Evolutionary conservation across 2,888 invertebrate species (phyloP).

Genomic region (Galerucella nymphaeae): DNA sequence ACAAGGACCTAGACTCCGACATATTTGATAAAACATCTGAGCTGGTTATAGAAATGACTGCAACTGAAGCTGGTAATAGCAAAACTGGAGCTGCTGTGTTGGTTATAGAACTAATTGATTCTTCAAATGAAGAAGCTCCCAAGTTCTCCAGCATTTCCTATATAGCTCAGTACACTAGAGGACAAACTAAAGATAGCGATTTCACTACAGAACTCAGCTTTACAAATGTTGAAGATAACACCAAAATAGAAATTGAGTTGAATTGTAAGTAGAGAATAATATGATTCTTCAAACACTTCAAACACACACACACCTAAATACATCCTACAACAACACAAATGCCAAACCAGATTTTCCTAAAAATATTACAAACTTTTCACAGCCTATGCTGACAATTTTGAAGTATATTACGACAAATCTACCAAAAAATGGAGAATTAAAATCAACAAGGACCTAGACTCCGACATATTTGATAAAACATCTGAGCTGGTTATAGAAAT

Average conservation of each 20-base stretch:
- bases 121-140: no score
- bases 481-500: constrained; percentile 27
- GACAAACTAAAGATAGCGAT: no score
- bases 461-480: not conserved
- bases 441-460: constrained; percentile 10
- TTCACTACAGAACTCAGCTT: no score
- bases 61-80: no score
- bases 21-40: no score
- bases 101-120: no score
- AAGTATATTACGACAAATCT: constrained; percentile 8
- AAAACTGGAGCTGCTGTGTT: no score
- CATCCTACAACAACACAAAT: not conserved
- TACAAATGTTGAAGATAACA: no score
- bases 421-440: constrained; percentile 12
- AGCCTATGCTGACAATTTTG: constrained; percentile 34
- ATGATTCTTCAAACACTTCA: constrained; percentile 31
- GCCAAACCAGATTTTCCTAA: not conserved
- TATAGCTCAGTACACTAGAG: no score
- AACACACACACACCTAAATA: constrained; percentile 12
- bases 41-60: no score
- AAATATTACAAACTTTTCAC: constrained; percentile 10
- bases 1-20: no score
- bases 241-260: constrained; percentile 27
- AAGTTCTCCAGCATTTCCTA: no score
- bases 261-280: constrained; percentile 24